These are phyloP conservation scores for Papilio demoleus DNA, from an alignment of 2,888 invertebrate species.

Conservation along the genomic window DNA sequence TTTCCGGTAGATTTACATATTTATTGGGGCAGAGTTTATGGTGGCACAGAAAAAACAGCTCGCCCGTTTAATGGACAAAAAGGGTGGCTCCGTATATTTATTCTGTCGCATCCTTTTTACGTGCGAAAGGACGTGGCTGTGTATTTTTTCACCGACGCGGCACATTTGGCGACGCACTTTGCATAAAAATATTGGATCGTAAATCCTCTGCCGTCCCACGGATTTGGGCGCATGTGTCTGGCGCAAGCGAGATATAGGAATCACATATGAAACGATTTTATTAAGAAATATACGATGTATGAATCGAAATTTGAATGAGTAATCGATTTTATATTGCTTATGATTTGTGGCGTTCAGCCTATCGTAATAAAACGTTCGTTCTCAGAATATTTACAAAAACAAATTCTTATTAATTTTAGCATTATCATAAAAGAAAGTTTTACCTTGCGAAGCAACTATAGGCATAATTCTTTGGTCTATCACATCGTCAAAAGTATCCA, in stretches of 20 bases:
- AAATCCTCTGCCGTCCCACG: constrained; percentile 70
- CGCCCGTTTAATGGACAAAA: constrained; percentile 82
- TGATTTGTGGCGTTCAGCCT: constrained; percentile 23
- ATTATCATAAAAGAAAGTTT: no score
- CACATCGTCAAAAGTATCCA: constrained; percentile 11
- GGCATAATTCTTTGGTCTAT: not conserved
- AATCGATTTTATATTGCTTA: constrained; percentile 44
- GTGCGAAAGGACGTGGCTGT: constrained; percentile 77
- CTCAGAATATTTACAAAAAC: not conserved
- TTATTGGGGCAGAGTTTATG: constrained; percentile 84
- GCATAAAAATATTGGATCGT: constrained; percentile 83
- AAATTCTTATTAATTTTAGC: not conserved
- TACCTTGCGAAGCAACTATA: no score
- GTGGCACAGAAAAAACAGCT: constrained; percentile 76
- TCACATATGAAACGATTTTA: constrained; percentile 68
- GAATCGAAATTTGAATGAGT: constrained; percentile 69
- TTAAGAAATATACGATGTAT: constrained; percentile 57
- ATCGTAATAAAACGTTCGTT: not conserved
- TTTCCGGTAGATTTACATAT: constrained; percentile 81
- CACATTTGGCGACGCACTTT: constrained; percentile 83
- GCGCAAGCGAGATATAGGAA: constrained; percentile 70
- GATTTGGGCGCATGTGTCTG: constrained; percentile 75
- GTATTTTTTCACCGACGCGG: constrained; percentile 74
- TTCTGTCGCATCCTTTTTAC: constrained; percentile 83
- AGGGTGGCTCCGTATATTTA: constrained; percentile 83